phyloP scores from a whole-genome alignment of 2,113 vertebrate genomes.

The Forbesichthys papilliferus region DNA sequence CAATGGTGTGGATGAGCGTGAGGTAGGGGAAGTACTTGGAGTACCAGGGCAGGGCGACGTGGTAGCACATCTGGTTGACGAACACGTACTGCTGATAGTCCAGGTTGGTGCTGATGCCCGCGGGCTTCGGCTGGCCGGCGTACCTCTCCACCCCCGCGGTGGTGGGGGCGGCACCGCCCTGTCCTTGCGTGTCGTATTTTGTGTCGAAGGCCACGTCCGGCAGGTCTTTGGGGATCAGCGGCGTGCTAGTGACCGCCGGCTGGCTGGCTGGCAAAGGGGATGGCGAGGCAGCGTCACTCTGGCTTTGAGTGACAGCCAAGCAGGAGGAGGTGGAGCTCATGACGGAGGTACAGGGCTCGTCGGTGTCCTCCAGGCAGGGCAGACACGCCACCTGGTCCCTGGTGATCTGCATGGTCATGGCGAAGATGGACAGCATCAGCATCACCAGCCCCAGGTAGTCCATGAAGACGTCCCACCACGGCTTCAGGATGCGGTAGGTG shows the following conservation, averaged over 20 bases:
- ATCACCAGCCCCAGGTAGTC: conserved; percentile 96
- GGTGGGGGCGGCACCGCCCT: background rate
- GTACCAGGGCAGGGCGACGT: conserved; percentile 96
- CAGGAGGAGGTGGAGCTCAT: background rate
- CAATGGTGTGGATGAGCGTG: conserved; percentile 92
- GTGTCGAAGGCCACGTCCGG: conserved; percentile 45
- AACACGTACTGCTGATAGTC: conserved; percentile 98
- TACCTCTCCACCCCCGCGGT: conserved; percentile 36
- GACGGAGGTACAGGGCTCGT: conserved; percentile 10
- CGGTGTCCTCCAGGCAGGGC: conserved; percentile 80
- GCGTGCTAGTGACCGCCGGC: conserved; percentile 23
- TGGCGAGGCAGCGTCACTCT: conserved; percentile 6
- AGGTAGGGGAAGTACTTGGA: conserved; percentile 98
- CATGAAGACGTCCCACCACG: conserved; percentile 99
- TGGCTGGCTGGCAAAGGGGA: too few species aligned
- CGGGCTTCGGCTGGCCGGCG: conserved; percentile 72
- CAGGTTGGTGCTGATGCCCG: conserved; percentile 88
- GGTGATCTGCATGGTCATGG: conserved; percentile 98
- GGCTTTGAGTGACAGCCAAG: conserved; percentile 8
- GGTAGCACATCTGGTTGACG: conserved; percentile 99
- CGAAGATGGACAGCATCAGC: conserved; percentile 97
- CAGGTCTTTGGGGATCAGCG: conserved; percentile 59
- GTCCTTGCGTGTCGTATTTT: conserved; percentile 46
- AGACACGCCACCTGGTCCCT: conserved; percentile 98
- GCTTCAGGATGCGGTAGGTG: conserved; percentile 96